Evolutionary conservation across 2,888 invertebrate genomes (phyloP), one percentile per base, ranked within the genome.

Genomic region (Eutolmus rufibarbis): DNA sequence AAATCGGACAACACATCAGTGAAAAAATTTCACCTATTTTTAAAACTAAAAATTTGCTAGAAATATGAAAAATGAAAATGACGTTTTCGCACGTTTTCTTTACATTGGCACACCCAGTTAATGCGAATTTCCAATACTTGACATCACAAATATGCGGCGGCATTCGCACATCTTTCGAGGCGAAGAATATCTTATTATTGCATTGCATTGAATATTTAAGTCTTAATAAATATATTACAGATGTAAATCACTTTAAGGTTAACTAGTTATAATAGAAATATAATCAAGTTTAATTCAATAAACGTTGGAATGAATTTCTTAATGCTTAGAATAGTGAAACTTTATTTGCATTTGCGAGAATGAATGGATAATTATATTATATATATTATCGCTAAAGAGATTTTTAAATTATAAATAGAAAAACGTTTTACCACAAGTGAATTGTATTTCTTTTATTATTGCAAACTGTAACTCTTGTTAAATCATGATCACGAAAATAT

Each of bases 171-270:
- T 51, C 51, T 16, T 51, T 51, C n/a, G 51, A 51, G n/a, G 51
- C n/a, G 66, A 23, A 8, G 66, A 66, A 66, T 28, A 66, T 19
- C 8, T 56, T 56, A 56, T 56, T 8, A 56, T 19, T 77, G 37
- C 46, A 46, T 46, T 79, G 51, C 79, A 28, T 28, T 46, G 16
- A 28, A 79, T 79, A 56, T 79, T 51, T 56, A 46, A 51, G 51
- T 51, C 51, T 79, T 51, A 12, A 43, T 43, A 43, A 43, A 16
- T 23, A 28, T 31, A 19, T 51, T 28, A 19, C 79, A 79, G 16
- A 46, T 79, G 51, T 43, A 56, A 79, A 79, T 51, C n/a, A 16
- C 56, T 51, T 51, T n/a, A 79, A 79, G 79, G 79, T 79, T n/a
- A 23, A 23, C 79, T 28, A 31, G 46, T 79, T 51, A 28, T 16